Base-by-base conservation (phyloP, 2,888 invertebrate genomes). In the Seira sanloemensis region DNA sequence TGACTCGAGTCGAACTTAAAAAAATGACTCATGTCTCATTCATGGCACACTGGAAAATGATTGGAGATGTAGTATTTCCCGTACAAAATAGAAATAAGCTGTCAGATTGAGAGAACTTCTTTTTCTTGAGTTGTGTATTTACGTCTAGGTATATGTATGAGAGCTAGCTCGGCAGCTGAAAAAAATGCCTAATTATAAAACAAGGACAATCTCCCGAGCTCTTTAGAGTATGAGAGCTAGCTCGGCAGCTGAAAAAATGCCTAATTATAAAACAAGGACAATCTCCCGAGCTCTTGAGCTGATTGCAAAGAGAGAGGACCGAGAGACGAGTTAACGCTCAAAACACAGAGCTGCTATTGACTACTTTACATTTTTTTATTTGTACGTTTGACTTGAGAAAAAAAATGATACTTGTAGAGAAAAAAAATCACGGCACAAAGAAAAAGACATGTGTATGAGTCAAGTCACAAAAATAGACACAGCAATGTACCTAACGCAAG, bases 211-310 rank as follows among this genome's bases (percentile, higher is more conserved):
- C 67, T 67, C 76, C 37, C 37, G 37, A 37, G 37, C 37, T 37
- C 37, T 37, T 37, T 12, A 7, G 37, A 12, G 5, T 37, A 4
- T 37, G 19, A 26, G 68, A 67, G 12, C n/a, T 18, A n/a, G 58
- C 58, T 12, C n/a, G 58, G 16, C 58, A 4, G 68, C 21, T 4
- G 16, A 21, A 68, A 23, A 25, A 26, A n/a, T 2, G 58, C 77
- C 77, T 77, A 77, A 77, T 77, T 77, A 77, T 77, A 77, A 77
- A 77, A 77, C 77, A 77, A 77, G 77, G 77, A 68, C 77, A 58
- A 25, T 65, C 67, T 67, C 76, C 37, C 37, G 37, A 37, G 37
- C 37, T 7, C 12, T 37, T 12, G 37, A 37, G 12, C 4, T 37
- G 37, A 37, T 37, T 12, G 37, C 12, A 12, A 37, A 37, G 37